phyloP scores from a whole-genome alignment of 2,113 vertebrate species.

The Aphelocoma coerulescens region DNA sequence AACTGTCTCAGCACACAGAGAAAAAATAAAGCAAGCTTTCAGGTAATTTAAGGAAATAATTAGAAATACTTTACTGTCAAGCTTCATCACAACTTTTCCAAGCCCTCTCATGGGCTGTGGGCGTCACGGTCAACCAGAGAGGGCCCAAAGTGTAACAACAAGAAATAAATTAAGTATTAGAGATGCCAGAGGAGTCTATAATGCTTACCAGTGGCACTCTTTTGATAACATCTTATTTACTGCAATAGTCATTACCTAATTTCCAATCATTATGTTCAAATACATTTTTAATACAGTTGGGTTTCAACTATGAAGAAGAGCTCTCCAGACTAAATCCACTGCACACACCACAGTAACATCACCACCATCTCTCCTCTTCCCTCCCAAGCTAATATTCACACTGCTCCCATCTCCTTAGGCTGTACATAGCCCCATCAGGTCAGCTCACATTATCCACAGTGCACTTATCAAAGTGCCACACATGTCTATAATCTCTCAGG shows the following conservation, averaged over 20 bases:
- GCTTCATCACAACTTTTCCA: constrained; percentile 78
- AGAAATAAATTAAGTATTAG: neutral
- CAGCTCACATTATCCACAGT: neutral
- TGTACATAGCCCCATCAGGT: neutral
- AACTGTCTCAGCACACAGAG: neutral
- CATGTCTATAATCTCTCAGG: neutral
- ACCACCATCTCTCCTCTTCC: neutral
- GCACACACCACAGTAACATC: fast-evolving
- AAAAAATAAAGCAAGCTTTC: neutral
- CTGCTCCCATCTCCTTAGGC: neutral
- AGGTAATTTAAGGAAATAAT: neutral
- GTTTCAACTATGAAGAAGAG: neutral
- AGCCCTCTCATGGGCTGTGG: constrained; percentile 78
- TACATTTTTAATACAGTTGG: neutral
- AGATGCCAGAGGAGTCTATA: neutral
- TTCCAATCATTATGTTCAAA: neutral
- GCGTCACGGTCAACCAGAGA: constrained; percentile 73
- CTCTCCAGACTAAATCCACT: neutral
- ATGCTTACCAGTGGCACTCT: neutral
- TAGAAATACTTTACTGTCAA: constrained; percentile 81
- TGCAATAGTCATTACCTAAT: neutral
- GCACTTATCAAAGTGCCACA: neutral
- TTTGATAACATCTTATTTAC: neutral
- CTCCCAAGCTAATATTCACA: neutral
- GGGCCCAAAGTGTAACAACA: constrained; percentile 69